These are phyloP conservation scores for Pomatostomus ruficeps DNA, from an alignment of 2,113 vertebrate genomes.

Conservation along the genomic window DNA sequence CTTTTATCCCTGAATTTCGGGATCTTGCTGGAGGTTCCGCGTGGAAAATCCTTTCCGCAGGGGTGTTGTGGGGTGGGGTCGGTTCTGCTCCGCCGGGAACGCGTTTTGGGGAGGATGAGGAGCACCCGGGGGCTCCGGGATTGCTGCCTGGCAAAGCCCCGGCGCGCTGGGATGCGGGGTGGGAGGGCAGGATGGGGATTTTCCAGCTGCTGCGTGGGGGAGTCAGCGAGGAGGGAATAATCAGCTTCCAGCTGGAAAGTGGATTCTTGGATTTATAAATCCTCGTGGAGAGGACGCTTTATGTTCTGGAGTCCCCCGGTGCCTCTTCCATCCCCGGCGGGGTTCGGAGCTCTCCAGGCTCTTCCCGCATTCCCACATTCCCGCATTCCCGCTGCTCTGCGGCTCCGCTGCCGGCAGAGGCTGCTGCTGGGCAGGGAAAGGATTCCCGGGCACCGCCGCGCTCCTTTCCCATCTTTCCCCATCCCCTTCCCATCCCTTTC, in stretches of 20 bases:
- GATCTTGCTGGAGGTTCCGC: rapidly evolving
- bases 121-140: rapidly evolving
- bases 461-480: neutral
- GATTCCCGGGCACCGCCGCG: rapidly evolving
- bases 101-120: neutral
- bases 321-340: neutral
- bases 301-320: rapidly evolving
- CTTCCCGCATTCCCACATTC: neutral
- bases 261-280: rapidly evolving
- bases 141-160: rapidly evolving
- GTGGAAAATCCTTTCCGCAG: neutral
- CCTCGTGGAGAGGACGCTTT: rapidly evolving
- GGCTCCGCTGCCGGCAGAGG: slow-evolving; percentile 5
- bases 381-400: neutral
- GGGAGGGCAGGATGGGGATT: no score
- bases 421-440: slow-evolving; percentile 20
- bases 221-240: neutral
- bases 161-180: rapidly evolving
- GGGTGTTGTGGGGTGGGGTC: rapidly evolving
- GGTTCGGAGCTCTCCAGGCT: neutral
- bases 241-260: rapidly evolving
- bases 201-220: no score
- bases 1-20: rapidly evolving
- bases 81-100: neutral
- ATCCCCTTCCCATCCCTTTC: neutral